These are phyloP conservation scores for Palaemon carinicauda DNA, from an alignment of 1,140 invertebrate species.

Conservation along the genomic window DNA sequence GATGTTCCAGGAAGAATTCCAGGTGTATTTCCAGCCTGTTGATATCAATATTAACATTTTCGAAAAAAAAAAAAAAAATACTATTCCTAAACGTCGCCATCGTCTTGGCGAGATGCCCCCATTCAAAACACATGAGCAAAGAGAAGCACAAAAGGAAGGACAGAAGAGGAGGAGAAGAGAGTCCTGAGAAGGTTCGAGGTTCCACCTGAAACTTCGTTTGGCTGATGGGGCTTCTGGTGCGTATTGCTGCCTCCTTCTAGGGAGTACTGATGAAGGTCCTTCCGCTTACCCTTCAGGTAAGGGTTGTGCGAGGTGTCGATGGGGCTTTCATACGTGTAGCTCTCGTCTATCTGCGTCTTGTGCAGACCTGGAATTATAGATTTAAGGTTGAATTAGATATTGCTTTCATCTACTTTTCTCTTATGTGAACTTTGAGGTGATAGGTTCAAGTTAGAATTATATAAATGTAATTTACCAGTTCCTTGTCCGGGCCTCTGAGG, in stretches of 20 bases:
- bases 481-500: too few relatives aligned
- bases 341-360: slow-evolving; percentile 25
- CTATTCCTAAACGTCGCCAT: background rate
- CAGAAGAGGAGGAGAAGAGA: background rate
- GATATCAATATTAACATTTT: too few relatives aligned
- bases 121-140: background rate
- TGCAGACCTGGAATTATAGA: background rate
- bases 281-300: slow-evolving; percentile 28
- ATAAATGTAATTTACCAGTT: too few relatives aligned
- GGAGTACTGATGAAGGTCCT: slow-evolving; percentile 17
- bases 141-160: background rate
- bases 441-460: too few relatives aligned
- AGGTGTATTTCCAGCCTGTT: too few relatives aligned
- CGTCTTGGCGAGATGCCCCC: background rate
- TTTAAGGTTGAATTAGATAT: background rate
- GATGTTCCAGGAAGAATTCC: too few relatives aligned
- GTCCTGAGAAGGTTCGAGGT: background rate
- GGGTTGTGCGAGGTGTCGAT: slow-evolving; percentile 21
- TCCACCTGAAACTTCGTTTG: background rate
- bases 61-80: too few relatives aligned
- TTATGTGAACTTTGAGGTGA: too few relatives aligned
- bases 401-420: too few relatives aligned
- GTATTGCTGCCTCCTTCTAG: background rate
- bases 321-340: slow-evolving; percentile 12
- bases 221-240: background rate